Evolutionary conservation across 2,888 invertebrate genomes (phyloP), one percentile per base, ranked within the genome.

Genomic region (Cataglyphis livida): DNA sequence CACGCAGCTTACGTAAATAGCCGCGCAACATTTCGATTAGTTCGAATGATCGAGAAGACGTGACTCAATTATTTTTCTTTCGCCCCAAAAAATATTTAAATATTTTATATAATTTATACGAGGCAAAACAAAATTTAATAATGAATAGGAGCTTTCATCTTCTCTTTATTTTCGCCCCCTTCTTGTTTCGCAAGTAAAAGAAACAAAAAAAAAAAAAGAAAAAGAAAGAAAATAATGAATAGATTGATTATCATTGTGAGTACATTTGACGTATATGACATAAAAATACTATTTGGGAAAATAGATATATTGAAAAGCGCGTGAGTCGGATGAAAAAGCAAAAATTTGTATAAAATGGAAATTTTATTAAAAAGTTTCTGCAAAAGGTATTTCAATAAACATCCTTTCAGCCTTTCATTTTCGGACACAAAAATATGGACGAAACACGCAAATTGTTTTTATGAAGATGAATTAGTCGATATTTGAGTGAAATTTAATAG

Each of bases 331-430:
- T 64, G 57, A 18, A 59, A 71, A 35, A 79, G 35, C 44, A 25
- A 79, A 61, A 59, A 32, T 79, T 78, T 78, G 10, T 70, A 44
- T 70, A n/a, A 71, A 78, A 61, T 79, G 44, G 25, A 71, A 3
- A 71, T 79, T 79, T 78, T 48, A 71, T 79, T 71, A 79, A 70
- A 66, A 66, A 59, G 35, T 71, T 59, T 51, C 38, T 70, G 44
- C 32, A 59, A 79, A 71, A 71, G 59, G 59, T 25, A 61, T 79
- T 79, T 79, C 70, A 79, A 79, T 71, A 57, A 71, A 59, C 44
- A 59, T 59, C 18, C 44, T 61, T 79, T 59, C 44, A 57, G 44
- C 44, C 48, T 48, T 78, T 59, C 59, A 44, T 79, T 79, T 79
- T 51, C 44, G 59, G 18, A 71, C 48, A 71, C 10, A 70, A 70